Base-by-base conservation (phyloP, 2,797 vertebrate genomes). In the Halcyon badia region DNA sequence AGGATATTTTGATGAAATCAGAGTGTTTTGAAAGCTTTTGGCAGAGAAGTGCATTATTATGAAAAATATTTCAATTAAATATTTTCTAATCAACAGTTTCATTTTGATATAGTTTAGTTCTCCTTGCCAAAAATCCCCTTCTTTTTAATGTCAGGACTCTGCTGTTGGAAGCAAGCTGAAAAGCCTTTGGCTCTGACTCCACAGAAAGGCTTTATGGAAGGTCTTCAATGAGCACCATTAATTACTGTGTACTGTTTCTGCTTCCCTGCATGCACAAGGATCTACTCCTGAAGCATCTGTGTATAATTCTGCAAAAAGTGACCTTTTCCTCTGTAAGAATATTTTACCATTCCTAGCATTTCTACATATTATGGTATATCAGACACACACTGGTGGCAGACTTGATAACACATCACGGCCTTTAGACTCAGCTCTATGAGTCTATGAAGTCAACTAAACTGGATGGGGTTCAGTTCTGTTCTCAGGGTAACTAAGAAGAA, bases 351-450 rank as follows among this genome's bases (percentile, higher is more conserved):
- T 42, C 14, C 33, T 25, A 21, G 8, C 13, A 39, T 57, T 81
- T 41, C 57, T 49, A 28, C 42, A 75, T 41, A 18, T n/a, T 11
- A 5, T 18, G 16, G 17, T 20, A 3, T 10, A 46, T 35, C 35
- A 76, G 62, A 9, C 35, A 39, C 13, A 4, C 37, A 4, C 33
- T 17, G 12, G 26, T 51, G 22, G 14, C 57, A 68, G n/a, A 17
- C 0, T 2, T 49, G 48, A 3, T 10, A 28, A 21, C 3, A 8
- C 6, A 60, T 16, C 7, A 5, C 17, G 64, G 51, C 19, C 21
- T 85, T 70, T n/a, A 28, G 26, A 7, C 14, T 56, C 42, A n/a
- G n/a, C 15, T 22, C 48, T 64, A 2, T 25, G 57, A 61, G 10
- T 54, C 52, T 54, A 30, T 54, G 52, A 54, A 30, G 28, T 54